Percentiles rank a stretch among this genome's conserved stretches.
These are phyloP conservation scores for Dynastes hyllus DNA, from an alignment of 2,888 invertebrate species.

Conservation along the genomic window DNA sequence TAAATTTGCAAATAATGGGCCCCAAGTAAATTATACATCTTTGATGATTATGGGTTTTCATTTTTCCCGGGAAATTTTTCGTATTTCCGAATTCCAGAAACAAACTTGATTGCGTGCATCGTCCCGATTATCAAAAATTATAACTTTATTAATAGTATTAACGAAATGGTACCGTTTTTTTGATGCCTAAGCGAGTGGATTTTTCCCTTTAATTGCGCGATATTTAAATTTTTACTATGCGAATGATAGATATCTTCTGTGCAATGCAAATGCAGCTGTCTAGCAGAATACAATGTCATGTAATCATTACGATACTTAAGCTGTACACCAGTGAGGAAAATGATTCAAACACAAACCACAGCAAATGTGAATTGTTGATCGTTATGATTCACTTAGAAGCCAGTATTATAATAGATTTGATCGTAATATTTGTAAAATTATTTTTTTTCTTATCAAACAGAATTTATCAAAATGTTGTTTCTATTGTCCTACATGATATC, in stretches of 20 bases:
- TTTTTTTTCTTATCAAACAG: too few relatives aligned
- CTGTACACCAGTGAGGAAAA: too few relatives aligned
- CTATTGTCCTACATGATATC: too few relatives aligned
- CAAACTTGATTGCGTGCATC: constrained; percentile 45
- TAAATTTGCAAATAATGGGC: constrained; percentile 61
- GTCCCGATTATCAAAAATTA: constrained; percentile 35
- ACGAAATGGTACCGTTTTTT: constrained; percentile 31
- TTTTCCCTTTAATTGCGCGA: constrained; percentile 32
- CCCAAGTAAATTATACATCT: constrained; percentile 43
- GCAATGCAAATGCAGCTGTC: constrained; percentile 10
- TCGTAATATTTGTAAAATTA: too few relatives aligned
- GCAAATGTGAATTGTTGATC: too few relatives aligned
- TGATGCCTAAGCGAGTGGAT: constrained; percentile 7
- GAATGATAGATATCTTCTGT: neutral
- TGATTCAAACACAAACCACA: too few relatives aligned
- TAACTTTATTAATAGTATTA: constrained; percentile 45
- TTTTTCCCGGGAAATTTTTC: constrained; percentile 48
- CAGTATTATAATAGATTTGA: too few relatives aligned
- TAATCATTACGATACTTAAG: constrained; percentile 1
- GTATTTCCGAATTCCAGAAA: too few relatives aligned
- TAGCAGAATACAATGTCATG: neutral
- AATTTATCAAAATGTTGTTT: too few relatives aligned
- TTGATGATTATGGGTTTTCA: constrained; percentile 45
- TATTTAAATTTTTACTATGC: constrained; percentile 12
- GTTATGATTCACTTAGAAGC: too few relatives aligned